Conservation (phyloP, 2,888 invertebrate genomes). For the Trachelus tabidus region DNA sequence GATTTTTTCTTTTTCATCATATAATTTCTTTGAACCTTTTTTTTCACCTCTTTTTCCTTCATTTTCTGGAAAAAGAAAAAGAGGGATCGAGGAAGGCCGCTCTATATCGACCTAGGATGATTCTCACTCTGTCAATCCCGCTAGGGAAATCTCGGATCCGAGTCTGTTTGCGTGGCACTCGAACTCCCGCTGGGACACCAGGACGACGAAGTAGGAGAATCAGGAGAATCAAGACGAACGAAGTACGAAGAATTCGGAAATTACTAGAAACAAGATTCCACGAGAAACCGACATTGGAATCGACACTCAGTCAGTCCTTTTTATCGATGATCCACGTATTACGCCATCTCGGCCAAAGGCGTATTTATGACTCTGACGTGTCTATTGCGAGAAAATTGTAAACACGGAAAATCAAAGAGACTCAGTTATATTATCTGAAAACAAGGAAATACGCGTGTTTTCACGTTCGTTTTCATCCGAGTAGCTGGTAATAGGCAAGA, state of each 20-base stretch:
- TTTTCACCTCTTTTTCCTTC: background rate
- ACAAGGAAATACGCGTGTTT: background rate
- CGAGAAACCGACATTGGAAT: background rate
- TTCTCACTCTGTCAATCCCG: slow-evolving; percentile 38
- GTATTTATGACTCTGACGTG: background rate
- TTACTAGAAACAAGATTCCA: background rate
- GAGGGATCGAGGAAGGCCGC: background rate
- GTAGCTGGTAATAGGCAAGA: background rate
- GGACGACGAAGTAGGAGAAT: background rate
- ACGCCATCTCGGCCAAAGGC: background rate
- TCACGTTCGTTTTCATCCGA: background rate
- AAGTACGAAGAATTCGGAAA: background rate
- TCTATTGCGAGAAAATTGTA: background rate
- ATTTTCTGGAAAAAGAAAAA: background rate
- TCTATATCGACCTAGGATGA: background rate
- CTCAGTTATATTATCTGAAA: background rate
- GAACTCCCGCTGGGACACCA: slow-evolving; percentile 31
- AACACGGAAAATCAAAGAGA: background rate
- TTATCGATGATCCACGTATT: background rate
- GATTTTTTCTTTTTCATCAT: background rate
- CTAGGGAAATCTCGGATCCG: slow-evolving; percentile 55
- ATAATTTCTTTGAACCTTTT: background rate
- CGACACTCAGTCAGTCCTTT: background rate
- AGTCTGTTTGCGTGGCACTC: slow-evolving; percentile 51
- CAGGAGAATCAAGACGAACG: background rate